These are phyloP conservation scores for Spodoptera litura DNA, from an alignment of 1,140 invertebrate genomes.

Conservation along the genomic window DNA sequence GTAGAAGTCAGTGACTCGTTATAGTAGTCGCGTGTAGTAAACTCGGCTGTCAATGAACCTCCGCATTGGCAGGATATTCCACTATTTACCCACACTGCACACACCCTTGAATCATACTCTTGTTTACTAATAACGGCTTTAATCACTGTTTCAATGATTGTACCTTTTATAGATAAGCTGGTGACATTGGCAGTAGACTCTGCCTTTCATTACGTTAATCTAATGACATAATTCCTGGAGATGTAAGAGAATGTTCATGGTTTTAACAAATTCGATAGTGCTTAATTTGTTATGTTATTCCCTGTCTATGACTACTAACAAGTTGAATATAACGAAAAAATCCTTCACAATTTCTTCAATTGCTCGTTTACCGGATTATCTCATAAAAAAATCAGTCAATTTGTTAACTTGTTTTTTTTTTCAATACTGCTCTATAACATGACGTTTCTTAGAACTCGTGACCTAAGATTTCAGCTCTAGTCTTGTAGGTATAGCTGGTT, in stretches of 20 bases:
- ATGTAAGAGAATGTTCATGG: neutral
- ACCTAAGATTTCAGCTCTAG: too few relatives aligned
- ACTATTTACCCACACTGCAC: conserved; percentile 49
- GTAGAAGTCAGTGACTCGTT: conserved; percentile 70
- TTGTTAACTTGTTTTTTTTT: too few relatives aligned
- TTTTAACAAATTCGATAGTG: too few relatives aligned
- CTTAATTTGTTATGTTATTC: too few relatives aligned
- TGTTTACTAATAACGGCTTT: conserved; percentile 22
- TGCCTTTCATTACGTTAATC: neutral
- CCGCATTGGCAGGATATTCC: conserved; percentile 62
- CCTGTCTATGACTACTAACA: too few relatives aligned
- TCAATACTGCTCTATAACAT: too few relatives aligned
- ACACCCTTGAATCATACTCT: conserved; percentile 15
- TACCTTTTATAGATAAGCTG: conserved; percentile 10
- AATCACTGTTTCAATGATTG: neutral
- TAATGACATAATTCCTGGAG: neutral
- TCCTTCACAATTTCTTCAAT: too few relatives aligned
- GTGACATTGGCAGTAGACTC: neutral
- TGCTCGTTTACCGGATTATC: too few relatives aligned
- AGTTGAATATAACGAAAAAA: too few relatives aligned
- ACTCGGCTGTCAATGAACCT: conserved; percentile 61
- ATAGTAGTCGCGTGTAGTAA: conserved; percentile 54
- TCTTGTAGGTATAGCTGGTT: too few relatives aligned
- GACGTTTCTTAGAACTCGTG: too few relatives aligned
- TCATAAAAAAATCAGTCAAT: too few relatives aligned